Evolutionary conservation across 2,797 vertebrate genomes (phyloP).

Genomic region (Eulemur coronatus): DNA sequence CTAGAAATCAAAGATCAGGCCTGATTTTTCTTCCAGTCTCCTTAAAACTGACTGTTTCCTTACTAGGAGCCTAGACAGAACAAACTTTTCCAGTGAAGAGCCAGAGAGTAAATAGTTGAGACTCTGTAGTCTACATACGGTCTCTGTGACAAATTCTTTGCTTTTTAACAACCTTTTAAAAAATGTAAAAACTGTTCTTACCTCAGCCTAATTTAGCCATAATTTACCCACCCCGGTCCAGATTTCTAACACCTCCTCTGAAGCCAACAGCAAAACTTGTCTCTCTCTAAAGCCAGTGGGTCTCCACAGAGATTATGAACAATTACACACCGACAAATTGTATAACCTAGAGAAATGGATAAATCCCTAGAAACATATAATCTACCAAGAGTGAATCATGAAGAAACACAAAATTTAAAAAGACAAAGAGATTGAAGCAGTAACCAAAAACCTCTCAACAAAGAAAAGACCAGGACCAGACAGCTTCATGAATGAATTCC

Average conservation of each 20-base stretch:
- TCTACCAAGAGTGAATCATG: too few relatives aligned
- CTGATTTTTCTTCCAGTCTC: neutral
- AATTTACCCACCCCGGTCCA: neutral
- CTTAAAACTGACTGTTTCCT: neutral
- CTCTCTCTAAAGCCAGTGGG: neutral
- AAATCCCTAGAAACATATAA: too few relatives aligned
- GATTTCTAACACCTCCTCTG: neutral
- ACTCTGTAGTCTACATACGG: neutral
- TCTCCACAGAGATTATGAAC: neutral
- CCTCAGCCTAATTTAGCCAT: neutral
- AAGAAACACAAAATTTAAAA: too few relatives aligned
- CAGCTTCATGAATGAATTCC: neutral
- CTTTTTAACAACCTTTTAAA: neutral
- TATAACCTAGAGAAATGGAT: too few relatives aligned
- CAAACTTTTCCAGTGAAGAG: neutral
- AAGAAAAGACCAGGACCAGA: too few relatives aligned
- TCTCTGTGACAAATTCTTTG: neutral
- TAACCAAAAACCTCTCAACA: too few relatives aligned
- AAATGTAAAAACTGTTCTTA: neutral
- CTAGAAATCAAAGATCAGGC: neutral
- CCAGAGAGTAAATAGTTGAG: neutral
- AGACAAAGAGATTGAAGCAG: too few relatives aligned
- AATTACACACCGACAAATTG: too few relatives aligned
- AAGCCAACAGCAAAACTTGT: neutral
- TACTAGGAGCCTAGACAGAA: neutral